Evolutionary conservation across 2,797 vertebrate species (phyloP).

Genomic region (Crypturellus tataupa): DNA sequence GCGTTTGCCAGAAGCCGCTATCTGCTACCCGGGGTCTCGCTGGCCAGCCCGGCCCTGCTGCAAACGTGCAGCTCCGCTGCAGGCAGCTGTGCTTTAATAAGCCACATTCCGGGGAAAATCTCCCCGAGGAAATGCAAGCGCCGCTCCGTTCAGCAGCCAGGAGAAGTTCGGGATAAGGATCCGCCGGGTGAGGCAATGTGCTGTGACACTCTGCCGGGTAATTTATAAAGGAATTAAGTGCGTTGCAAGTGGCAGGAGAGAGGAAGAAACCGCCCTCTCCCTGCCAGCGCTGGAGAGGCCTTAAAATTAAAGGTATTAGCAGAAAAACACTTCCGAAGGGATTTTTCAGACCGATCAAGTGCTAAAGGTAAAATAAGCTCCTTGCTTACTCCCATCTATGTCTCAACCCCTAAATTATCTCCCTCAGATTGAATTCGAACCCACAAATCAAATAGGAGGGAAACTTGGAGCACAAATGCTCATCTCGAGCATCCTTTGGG

Average conservation of each 20-base stretch:
- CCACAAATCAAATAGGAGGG: conserved; percentile 61
- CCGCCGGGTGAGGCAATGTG: conserved; percentile 50
- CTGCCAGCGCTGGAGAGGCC: not conserved
- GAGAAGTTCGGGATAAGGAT: conserved; percentile 41
- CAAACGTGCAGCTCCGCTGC: conserved; percentile 28
- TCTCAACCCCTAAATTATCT: conserved; percentile 34
- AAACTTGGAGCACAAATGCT: not conserved
- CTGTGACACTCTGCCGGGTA: conserved; percentile 40
- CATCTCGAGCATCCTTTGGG: not conserved
- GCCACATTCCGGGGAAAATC: conserved; percentile 8
- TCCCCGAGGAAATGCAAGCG: conserved; percentile 53
- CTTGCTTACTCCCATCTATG: conserved; percentile 10
- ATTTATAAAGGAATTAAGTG: conserved; percentile 69
- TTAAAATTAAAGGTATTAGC: not conserved
- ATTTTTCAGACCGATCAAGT: not conserved
- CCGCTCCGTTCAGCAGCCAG: conserved; percentile 33
- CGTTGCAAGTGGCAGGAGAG: conserved; percentile 4
- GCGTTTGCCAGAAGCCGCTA: conserved; percentile 35
- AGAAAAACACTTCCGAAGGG: not conserved
- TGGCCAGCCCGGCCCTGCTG: not conserved
- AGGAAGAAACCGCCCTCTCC: not conserved
- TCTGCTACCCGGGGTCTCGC: conserved; percentile 40
- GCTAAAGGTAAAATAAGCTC: not conserved
- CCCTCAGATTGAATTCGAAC: conserved; percentile 39
- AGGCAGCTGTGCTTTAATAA: conserved; percentile 64